phyloP scores from a whole-genome alignment of 2,797 vertebrate genomes.

The Chaetodon trifasciatus region DNA sequence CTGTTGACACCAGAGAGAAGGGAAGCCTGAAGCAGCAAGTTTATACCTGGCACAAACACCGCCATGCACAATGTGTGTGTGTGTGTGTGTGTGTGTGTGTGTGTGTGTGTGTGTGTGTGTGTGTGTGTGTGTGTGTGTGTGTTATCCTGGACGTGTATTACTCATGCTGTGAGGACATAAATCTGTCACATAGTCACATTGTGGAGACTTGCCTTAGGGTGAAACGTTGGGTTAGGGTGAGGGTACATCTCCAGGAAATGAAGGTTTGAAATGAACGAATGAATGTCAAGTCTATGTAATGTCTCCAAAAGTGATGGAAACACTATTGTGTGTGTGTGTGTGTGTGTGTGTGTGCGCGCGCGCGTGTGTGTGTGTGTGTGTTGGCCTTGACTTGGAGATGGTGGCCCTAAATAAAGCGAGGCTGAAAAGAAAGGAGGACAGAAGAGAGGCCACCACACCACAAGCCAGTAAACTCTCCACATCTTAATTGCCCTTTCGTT shows the following conservation, averaged over 20 bases:
- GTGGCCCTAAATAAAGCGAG: slow-evolving; percentile 62
- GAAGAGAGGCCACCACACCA: slow-evolving; percentile 65
- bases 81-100: slow-evolving; percentile 10
- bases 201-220: too few species aligned
- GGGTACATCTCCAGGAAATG: too few species aligned
- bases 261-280: too few species aligned
- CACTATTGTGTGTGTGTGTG: not conserved
- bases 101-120: slow-evolving; percentile 21
- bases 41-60: slow-evolving; percentile 40
- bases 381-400: slow-evolving; percentile 63
- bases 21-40: slow-evolving; percentile 32
- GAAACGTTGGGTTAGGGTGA: too few species aligned
- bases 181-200: too few species aligned
- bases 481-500: slow-evolving; percentile 82
- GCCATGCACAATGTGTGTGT: slow-evolving; percentile 10
- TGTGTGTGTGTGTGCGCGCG: not conserved
- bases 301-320: too few species aligned
- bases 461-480: slow-evolving; percentile 74
- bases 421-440: slow-evolving; percentile 59
- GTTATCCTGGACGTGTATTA: not conserved
- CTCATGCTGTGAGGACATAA: too few species aligned
- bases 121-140: slow-evolving; percentile 24
- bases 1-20: slow-evolving; percentile 29
- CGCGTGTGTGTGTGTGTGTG: slow-evolving; percentile 26
- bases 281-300: too few species aligned